Evolutionary conservation across 2,797 vertebrate species (phyloP).

Genomic region (Parotocinclus haroldoi): DNA sequence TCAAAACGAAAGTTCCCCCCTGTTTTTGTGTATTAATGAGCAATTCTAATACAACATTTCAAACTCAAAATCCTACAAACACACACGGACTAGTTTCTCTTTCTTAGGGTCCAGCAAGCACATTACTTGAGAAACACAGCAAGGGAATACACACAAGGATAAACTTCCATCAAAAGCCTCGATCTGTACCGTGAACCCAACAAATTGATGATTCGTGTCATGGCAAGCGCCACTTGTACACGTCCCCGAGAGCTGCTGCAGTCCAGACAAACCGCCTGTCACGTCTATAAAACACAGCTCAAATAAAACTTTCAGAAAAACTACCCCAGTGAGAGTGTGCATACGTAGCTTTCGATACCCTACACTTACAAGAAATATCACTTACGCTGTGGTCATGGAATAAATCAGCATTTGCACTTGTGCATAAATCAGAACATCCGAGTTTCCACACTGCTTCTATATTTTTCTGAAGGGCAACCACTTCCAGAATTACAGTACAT

Average conservation of each 20-base stretch:
- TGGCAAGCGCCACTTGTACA: constrained; percentile 21
- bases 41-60: constrained; percentile 9
- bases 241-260: constrained; percentile 15
- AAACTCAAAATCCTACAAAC: constrained; percentile 10
- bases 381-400: neutral
- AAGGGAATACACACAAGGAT: constrained; percentile 25
- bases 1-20: too few species aligned
- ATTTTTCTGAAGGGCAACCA: too few species aligned
- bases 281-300: constrained; percentile 26
- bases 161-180: constrained; percentile 12
- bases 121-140: constrained; percentile 15
- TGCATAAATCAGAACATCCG: neutral
- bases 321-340: constrained; percentile 6
- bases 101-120: neutral
- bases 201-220: constrained; percentile 29
- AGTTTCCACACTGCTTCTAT: neutral
- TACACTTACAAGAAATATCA: constrained; percentile 15
- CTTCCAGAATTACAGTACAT: too few species aligned
- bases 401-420: neutral
- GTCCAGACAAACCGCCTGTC: constrained; percentile 22
- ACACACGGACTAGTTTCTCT: neutral
- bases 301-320: constrained; percentile 14
- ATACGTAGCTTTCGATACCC: constrained; percentile 16
- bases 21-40: too few species aligned
- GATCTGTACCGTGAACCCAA: constrained; percentile 21